Evolutionary conservation across 2,888 invertebrate species (phyloP), one percentile per base, ranked within the genome.

Genomic region (Mythimna lalbum): DNA sequence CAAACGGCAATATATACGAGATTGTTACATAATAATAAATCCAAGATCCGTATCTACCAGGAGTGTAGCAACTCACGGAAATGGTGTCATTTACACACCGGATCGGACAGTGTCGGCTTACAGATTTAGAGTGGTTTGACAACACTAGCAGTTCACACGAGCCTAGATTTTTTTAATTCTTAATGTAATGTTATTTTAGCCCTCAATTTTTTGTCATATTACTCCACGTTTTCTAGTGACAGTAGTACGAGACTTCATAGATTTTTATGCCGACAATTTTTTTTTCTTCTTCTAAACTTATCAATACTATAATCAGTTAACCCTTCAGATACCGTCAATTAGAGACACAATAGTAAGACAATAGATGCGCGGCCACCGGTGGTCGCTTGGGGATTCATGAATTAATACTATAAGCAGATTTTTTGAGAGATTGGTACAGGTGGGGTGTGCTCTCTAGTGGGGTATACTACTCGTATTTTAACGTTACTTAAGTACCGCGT

Each of bases 51-150:
- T 78, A 72, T 77, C 77, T 79, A 59, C 50, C 76, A 75, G 31
- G 27, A 70, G 72, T 73, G 69, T 72, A 63, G 77, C 59, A 66
- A 78, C 74, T 78, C 76, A 73, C 83, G 84, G 85, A 81, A 84
- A 61, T 66, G 77, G 73, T 72, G 49, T 78, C 61, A 36, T 64
- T 80, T 78, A 67, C 80, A 71, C 69, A 77, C 61, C 76, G 73
- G 72, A 27, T 63, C 76, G 73, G 72, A 27, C 39, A 68, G 23
- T 82, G 63, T 82, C 31, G 53, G 49, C 63, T 69, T 55, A 80
- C 76, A 55, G 56, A 50, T 56, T 52, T 52, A 64, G 47, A 64
- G 43, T 23, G 71, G 63, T 50, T 56, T 27, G 27, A 72, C 39
- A 60, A 31, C 17, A 61, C 2, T 31, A 39, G 17, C 33, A 33